Conservation (phyloP, 1,140 invertebrate genomes). For the Hyphantria cunea region DNA sequence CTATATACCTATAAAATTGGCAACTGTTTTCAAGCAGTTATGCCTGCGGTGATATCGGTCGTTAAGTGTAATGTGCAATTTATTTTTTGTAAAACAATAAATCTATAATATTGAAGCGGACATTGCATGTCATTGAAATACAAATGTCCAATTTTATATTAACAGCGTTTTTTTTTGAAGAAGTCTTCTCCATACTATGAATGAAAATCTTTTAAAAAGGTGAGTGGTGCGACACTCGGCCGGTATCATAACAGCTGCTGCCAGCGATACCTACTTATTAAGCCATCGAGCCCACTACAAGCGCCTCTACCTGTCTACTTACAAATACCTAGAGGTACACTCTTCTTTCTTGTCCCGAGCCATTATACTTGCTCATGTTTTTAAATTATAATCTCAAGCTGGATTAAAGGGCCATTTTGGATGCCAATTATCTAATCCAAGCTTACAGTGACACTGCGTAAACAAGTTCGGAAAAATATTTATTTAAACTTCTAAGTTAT, state of each 20-base stretch:
- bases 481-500: background rate
- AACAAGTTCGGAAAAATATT: background rate
- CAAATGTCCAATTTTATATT: no score
- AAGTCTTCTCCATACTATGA: slow-evolving; percentile 41
- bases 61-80: no score
- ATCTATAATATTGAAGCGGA: no score
- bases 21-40: no score
- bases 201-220: slow-evolving; percentile 66
- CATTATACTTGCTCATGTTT: slow-evolving; percentile 67
- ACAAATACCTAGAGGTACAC: background rate
- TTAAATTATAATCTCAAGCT: slow-evolving; percentile 59
- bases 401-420: slow-evolving; percentile 34
- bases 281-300: slow-evolving; percentile 55
- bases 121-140: no score
- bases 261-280: slow-evolving; percentile 78
- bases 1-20: no score
- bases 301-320: slow-evolving; percentile 32
- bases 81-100: no score
- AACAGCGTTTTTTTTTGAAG: slow-evolving; percentile 20
- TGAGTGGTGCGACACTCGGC: slow-evolving; percentile 75
- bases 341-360: slow-evolving; percentile 40
- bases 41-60: no score
- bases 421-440: slow-evolving; percentile 29
- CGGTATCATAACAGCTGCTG: slow-evolving; percentile 79
- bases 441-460: slow-evolving; percentile 9